Base-by-base conservation (phyloP, 2,797 vertebrate genomes). In the Gymnoscopelus braueri region DNA sequence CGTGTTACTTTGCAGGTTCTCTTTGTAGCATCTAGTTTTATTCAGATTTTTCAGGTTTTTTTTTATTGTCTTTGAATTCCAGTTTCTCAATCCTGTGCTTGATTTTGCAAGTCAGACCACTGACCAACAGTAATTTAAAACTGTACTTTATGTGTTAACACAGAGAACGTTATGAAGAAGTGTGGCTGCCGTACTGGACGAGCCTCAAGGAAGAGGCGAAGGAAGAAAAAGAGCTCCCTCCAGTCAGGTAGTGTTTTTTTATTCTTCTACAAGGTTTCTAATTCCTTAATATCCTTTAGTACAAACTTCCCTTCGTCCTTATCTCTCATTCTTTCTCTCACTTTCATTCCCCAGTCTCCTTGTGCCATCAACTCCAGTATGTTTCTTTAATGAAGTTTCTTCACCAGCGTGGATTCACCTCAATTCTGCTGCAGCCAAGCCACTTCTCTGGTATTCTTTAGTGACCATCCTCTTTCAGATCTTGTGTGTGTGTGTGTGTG, bases 381-480 rank as follows among this genome's bases (percentile, higher is more conserved):
- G 91, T 98, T 80, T 82, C 87, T 53, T 91, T 99, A 51, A 91
- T 89, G 87, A 96, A 79, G 74, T 98, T 97, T 92, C 91, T 99
- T 26, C 96, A 96, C 87, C 84, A 84, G 0, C 93, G 93, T 79
- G 95, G 96, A 56, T 98, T 96, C 88, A 81, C 68, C 54, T 92
- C 93, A 7, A 80, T n/a, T 1, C 86, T 81, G 73, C 91, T 99
- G 84, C 93, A 78, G 58, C 95, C 97, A 35, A 90, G 90, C 0
- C 29, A 67, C 47, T 98, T 98, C 87, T 69, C 87, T 58, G 15
- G 15, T 13, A 11, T 47, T 32, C 23, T 56, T 0, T 44, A 8
- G 39, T 44, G 39, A 44, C 6, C 39, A 44, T 44, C 39, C 39
- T 44, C 9, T 8, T 9, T 35, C 13, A 29, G 50, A 44, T 49